These are phyloP conservation scores for Yponomeuta cagnagella DNA, from an alignment of 2,888 invertebrate genomes.

Conservation along the genomic window DNA sequence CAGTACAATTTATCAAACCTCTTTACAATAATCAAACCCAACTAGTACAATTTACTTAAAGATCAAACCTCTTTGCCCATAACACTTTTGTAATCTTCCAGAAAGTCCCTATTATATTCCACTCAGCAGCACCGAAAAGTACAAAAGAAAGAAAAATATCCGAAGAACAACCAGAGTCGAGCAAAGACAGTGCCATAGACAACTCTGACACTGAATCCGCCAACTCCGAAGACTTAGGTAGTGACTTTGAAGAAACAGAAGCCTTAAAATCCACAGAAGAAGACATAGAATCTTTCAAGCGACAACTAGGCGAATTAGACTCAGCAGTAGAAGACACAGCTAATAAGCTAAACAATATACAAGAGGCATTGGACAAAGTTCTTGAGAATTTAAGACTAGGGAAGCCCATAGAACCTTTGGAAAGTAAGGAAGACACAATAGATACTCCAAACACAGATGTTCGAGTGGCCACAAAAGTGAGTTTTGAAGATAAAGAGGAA, in stretches of 20 bases:
- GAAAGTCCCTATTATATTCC: constrained; percentile 88
- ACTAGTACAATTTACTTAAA: too few relatives aligned
- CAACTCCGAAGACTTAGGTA: constrained; percentile 35
- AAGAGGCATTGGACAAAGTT: constrained; percentile 63
- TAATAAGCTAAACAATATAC: constrained; percentile 71
- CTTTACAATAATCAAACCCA: too few relatives aligned
- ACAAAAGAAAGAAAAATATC: constrained; percentile 68
- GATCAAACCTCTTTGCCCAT: too few relatives aligned
- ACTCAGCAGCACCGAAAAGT: constrained; percentile 84
- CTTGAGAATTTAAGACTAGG: constrained; percentile 55
- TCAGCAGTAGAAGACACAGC: constrained; percentile 72
- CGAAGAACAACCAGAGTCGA: constrained; percentile 39
- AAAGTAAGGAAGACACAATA: constrained; percentile 22
- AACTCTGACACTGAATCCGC: constrained; percentile 42
- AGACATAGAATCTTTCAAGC: constrained; percentile 66
- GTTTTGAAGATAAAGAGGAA: constrained; percentile 22
- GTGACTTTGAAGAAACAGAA: constrained; percentile 37
- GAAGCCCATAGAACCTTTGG: constrained; percentile 43
- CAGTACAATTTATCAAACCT: too few relatives aligned
- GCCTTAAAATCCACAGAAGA: constrained; percentile 44
- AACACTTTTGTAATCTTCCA: constrained; percentile 32
- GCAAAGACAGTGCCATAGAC: constrained; percentile 20
- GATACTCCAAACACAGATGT: constrained; percentile 20
- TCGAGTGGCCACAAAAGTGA: constrained; percentile 13
- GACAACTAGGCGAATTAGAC: constrained; percentile 68